Conservation (phyloP, 2,888 invertebrate genomes). For the Omphaloscelis lunosa region DNA sequence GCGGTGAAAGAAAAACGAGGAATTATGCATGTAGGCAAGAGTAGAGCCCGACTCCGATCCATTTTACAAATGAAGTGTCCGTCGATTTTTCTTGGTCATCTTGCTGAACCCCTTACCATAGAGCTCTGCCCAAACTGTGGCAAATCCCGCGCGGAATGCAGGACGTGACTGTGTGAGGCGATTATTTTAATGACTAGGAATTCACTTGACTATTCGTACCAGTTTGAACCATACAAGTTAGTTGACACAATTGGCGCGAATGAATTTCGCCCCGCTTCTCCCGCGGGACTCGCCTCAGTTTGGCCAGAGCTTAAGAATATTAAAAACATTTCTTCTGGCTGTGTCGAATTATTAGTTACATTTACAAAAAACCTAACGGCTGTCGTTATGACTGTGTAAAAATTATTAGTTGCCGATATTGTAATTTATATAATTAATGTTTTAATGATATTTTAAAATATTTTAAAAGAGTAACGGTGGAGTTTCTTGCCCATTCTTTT, state of each 20-base stretch:
- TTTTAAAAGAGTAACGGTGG: too few relatives aligned
- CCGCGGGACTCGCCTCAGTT: neutral
- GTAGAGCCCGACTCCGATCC: neutral
- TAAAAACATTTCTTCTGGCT: too few relatives aligned
- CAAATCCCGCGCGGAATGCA: too few relatives aligned
- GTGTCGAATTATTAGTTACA: too few relatives aligned
- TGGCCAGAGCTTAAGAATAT: neutral
- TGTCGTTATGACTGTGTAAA: too few relatives aligned
- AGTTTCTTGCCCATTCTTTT: too few relatives aligned
- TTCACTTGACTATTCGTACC: neutral
- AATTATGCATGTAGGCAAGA: slow-evolving; percentile 24
- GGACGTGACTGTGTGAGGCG: neutral
- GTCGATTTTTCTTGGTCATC: slow-evolving; percentile 13
- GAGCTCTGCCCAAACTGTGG: neutral
- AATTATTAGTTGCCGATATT: too few relatives aligned
- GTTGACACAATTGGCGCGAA: neutral
- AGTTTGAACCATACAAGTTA: neutral
- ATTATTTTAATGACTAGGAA: neutral
- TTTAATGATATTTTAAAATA: too few relatives aligned
- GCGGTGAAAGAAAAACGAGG: slow-evolving; percentile 2
- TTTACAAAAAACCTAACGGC: too few relatives aligned
- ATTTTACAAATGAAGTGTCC: slow-evolving; percentile 30
- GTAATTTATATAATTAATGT: too few relatives aligned
- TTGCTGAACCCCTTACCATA: neutral
- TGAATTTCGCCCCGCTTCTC: neutral